Evolutionary conservation across 2,797 vertebrate species (phyloP).

Genomic region (Phrynocephalus guinanensis): DNA sequence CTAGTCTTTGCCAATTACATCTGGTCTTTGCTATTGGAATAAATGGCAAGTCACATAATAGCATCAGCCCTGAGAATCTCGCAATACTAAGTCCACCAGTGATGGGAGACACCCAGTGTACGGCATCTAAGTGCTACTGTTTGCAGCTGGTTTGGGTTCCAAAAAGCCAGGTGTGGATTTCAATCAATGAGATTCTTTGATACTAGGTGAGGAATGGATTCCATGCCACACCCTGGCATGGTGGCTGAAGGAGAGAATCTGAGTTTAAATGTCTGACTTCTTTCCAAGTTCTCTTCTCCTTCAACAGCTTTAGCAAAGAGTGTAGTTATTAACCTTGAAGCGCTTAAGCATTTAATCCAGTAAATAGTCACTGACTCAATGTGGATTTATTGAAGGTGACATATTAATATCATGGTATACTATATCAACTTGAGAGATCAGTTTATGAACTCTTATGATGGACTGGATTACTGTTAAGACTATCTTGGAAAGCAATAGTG

Average conservation of each 20-base stretch:
- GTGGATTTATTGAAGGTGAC: conserved; percentile 22
- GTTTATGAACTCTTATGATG: conserved; percentile 34
- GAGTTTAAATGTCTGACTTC: conserved; percentile 20
- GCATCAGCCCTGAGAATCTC: not conserved
- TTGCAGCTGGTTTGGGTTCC: conserved; percentile 12
- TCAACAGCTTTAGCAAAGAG: conserved; percentile 19
- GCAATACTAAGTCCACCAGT: not conserved
- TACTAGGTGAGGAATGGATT: not conserved
- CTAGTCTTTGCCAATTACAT: no score
- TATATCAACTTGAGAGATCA: not conserved
- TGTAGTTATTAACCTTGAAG: conserved; percentile 42
- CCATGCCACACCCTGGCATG: not conserved
- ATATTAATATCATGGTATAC: not conserved
- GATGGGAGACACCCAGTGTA: not conserved
- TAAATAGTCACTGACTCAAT: not conserved
- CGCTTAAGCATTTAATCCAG: conserved; percentile 40
- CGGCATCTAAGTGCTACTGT: not conserved
- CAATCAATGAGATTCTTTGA: not conserved
- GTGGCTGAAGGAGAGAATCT: not conserved
- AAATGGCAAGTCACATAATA: not conserved
- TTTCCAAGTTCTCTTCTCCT: conserved; percentile 20
- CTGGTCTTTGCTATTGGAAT: not conserved
- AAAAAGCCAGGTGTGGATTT: not conserved
- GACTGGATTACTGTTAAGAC: conserved; percentile 11
- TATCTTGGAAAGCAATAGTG: conserved; percentile 24